These are phyloP conservation scores for Sylvia borin DNA, from an alignment of 2,797 vertebrate genomes.

Conservation along the genomic window DNA sequence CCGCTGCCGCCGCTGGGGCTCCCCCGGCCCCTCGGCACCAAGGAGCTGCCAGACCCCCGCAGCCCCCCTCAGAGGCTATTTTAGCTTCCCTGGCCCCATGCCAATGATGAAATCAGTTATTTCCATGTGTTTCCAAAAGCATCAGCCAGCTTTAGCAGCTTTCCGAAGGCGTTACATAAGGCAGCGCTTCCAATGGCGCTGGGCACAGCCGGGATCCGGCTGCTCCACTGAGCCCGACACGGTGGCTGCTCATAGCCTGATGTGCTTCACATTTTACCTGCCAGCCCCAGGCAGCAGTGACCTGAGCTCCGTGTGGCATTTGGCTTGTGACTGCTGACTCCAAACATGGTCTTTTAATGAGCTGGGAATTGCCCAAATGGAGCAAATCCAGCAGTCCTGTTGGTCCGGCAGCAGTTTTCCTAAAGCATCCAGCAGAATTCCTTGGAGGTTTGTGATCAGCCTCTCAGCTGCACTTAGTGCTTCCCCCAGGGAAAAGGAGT, in stretches of 20 bases:
- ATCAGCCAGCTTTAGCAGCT: background rate
- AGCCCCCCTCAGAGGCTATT: background rate
- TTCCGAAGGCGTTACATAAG: background rate
- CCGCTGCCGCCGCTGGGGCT: background rate
- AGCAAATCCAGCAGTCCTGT: background rate
- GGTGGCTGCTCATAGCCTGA: background rate
- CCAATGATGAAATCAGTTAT: background rate
- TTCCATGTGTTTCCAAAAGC: background rate
- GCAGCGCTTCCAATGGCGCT: background rate
- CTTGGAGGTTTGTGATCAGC: background rate
- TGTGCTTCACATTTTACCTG: fast-evolving
- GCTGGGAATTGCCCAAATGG: background rate
- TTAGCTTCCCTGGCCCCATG: background rate
- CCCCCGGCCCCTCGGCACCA: background rate
- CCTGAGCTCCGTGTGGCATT: background rate
- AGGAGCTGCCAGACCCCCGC: background rate
- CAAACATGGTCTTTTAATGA: background rate
- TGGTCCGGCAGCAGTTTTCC: background rate
- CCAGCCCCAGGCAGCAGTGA: background rate
- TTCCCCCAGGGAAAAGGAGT: background rate
- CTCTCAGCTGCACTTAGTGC: background rate
- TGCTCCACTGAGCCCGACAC: background rate
- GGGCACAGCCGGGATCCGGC: background rate
- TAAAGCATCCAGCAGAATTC: background rate
- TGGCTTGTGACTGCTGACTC: background rate